These are phyloP conservation scores for Spisula subtruncata DNA, from an alignment of 2,888 invertebrate species.

Conservation along the genomic window DNA sequence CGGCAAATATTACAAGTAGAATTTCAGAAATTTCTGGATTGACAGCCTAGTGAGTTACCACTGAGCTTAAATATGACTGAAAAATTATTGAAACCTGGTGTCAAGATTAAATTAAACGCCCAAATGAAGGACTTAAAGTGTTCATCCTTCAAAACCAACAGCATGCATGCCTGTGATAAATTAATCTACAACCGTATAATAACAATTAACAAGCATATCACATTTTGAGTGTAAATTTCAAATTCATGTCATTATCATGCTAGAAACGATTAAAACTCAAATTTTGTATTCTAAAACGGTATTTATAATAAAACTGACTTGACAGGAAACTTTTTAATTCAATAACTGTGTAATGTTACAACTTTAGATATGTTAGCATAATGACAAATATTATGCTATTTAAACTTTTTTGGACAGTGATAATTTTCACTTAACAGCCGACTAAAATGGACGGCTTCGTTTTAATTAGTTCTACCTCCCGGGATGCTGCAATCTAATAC, in stretches of 20 bases:
- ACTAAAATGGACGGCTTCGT: not conserved
- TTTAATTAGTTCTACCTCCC: not conserved
- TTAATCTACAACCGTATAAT: not conserved
- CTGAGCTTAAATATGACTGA: no score
- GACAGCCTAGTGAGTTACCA: no score
- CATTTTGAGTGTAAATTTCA: not conserved
- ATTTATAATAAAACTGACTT: not conserved
- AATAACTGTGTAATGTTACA: not conserved
- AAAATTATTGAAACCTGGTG: no score
- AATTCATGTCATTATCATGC: not conserved
- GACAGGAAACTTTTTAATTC: not conserved
- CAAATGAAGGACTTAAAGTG: no score
- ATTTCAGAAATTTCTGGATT: no score
- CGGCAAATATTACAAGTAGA: no score
- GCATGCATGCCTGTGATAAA: not conserved
- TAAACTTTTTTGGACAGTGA: not conserved
- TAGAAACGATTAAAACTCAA: constrained; percentile 1
- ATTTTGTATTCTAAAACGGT: not conserved
- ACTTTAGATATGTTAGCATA: not conserved
- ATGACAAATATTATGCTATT: not conserved
- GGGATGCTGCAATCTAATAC: not conserved
- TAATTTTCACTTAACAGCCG: not conserved
- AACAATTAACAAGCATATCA: not conserved
- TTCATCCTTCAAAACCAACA: not conserved
- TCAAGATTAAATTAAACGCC: no score